Conservation (phyloP, 2,888 invertebrate genomes). For the Torymus texanus region DNA sequence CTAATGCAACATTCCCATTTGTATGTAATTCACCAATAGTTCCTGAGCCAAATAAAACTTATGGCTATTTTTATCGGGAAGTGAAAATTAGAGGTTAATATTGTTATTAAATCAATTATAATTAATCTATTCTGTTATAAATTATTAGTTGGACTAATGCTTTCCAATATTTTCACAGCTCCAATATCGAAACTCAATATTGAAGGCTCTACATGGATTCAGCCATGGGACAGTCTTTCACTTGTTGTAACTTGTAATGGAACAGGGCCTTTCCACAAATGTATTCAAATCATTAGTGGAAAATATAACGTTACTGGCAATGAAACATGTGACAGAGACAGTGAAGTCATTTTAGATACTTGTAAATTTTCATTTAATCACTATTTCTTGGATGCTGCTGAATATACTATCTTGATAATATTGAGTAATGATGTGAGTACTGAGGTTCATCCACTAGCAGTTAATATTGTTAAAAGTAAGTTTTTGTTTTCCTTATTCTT, state of each 20-base stretch:
- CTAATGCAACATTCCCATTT: conserved; percentile 74
- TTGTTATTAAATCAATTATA: conserved; percentile 31
- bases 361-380: conserved; percentile 82
- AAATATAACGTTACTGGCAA: conserved; percentile 85
- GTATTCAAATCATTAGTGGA: conserved; percentile 81
- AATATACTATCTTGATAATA: conserved; percentile 86
- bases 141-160: conserved; percentile 28
- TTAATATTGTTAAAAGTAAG: conserved; percentile 90
- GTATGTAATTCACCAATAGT: conserved; percentile 81
- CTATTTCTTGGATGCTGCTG: conserved; percentile 83
- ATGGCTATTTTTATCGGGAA: conserved; percentile 83
- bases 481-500: conserved; percentile 27
- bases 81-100: conserved; percentile 82
- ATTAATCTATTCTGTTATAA: conserved; percentile 1
- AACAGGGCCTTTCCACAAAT: conserved; percentile 84
- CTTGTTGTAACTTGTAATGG: conserved; percentile 85
- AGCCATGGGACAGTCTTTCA: conserved; percentile 86
- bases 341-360: conserved; percentile 69
- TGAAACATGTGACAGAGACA: conserved; percentile 80
- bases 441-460: conserved; percentile 82
- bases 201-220: conserved; percentile 87
- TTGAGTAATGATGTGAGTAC: conserved; percentile 86
- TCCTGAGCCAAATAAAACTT: conserved; percentile 81
- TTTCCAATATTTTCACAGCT: conserved; percentile 76
- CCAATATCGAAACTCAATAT: conserved; percentile 84